A percentile compares a stretch with the other conserved stretches of the same genome.
Evolutionary conservation across 2,113 vertebrate species (phyloP).

Genomic region (Bujurquina vittata): DNA sequence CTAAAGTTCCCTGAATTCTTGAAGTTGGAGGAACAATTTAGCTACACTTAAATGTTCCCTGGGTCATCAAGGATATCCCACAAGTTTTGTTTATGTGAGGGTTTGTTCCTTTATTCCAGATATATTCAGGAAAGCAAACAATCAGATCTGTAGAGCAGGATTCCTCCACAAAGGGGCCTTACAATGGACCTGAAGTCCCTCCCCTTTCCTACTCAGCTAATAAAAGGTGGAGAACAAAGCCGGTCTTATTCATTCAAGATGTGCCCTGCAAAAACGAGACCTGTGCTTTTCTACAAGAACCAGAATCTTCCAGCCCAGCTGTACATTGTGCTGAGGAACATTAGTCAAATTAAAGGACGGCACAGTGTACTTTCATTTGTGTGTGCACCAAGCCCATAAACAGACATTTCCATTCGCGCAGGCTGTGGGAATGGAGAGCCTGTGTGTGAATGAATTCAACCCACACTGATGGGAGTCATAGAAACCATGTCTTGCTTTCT

Average conservation of each 20-base stretch:
- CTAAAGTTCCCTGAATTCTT: background rate
- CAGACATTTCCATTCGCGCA: background rate
- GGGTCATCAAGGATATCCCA: background rate
- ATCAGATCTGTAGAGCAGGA: conserved; percentile 42
- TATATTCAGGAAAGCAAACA: conserved; percentile 18
- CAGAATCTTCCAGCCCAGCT: conserved; percentile 10
- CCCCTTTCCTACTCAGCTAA: conserved; percentile 56
- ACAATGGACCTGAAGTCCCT: conserved; percentile 52
- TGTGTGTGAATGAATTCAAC: conserved; percentile 21
- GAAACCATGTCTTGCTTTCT: background rate
- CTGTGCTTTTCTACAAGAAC: conserved; percentile 10
- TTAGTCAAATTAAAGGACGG: background rate
- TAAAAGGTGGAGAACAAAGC: conserved; percentile 66
- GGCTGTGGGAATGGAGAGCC: background rate
- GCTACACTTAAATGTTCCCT: background rate
- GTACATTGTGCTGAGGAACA: background rate
- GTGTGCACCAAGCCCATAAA: background rate
- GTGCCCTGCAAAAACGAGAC: conserved; percentile 8
- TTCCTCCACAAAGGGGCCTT: conserved; percentile 61
- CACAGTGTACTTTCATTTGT: background rate
- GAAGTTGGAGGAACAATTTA: background rate
- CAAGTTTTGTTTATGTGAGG: background rate
- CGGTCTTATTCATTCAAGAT: conserved; percentile 67
- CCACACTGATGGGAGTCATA: conserved; percentile 24
- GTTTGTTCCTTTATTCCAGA: background rate